Evolutionary conservation across 2,888 invertebrate species (phyloP).

Genomic region (Cremastobaeus sp.): DNA sequence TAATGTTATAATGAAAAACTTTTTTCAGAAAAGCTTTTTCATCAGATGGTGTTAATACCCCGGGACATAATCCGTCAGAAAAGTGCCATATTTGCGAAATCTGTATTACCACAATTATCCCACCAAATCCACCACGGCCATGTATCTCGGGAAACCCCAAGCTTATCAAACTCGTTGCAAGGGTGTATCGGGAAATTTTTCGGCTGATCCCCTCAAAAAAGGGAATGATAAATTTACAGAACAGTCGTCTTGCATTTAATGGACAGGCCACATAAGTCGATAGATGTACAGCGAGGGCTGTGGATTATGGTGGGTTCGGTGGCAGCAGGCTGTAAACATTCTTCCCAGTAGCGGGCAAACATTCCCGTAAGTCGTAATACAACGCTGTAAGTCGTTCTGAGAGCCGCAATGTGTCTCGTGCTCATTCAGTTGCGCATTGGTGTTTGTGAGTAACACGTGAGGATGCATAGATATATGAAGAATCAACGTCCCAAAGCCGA

Average conservation of each 20-base stretch:
- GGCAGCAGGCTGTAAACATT: conserved; percentile 67
- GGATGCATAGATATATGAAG: conserved; percentile 47
- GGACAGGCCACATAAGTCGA: conserved; percentile 61
- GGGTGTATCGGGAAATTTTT: conserved; percentile 42
- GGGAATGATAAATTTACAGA: conserved; percentile 53
- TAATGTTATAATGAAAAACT: no score
- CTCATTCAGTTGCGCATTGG: conserved; percentile 47
- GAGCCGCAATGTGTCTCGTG: conserved; percentile 62
- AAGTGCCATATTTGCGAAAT: conserved; percentile 31
- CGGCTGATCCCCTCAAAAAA: conserved; percentile 37
- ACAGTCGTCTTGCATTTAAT: conserved; percentile 53
- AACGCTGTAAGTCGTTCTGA: conserved; percentile 58
- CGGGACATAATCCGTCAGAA: conserved; percentile 15
- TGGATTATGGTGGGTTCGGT: conserved; percentile 58
- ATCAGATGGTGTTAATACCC: no score
- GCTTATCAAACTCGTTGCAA: conserved; percentile 43
- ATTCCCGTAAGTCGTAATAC: conserved; percentile 69
- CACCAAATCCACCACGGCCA: conserved; percentile 6
- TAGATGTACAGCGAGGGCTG: conserved; percentile 54
- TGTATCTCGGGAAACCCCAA: conserved; percentile 35
- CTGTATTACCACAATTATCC: conserved; percentile 42
- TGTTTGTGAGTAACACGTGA: conserved; percentile 32
- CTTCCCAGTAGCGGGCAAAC: conserved; percentile 60
- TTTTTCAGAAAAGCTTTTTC: no score
- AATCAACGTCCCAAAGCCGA: conserved; percentile 50